These are phyloP conservation scores for Agrypnus murinus DNA, from an alignment of 2,888 invertebrate species.

Conservation along the genomic window DNA sequence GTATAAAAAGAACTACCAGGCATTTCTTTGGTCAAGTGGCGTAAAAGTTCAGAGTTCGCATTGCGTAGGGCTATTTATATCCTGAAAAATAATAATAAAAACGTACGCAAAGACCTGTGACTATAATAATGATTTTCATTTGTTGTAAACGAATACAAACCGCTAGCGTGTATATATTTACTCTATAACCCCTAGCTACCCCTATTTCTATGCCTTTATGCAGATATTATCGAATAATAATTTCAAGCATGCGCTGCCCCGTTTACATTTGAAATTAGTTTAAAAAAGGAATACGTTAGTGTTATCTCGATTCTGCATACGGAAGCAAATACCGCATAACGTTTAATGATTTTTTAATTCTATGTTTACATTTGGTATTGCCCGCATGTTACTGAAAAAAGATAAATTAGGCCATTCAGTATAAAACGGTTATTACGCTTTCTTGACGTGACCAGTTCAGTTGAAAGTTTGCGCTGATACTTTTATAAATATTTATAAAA, in stretches of 20 bases:
- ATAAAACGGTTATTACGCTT: not conserved
- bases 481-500: slow-evolving; percentile 7
- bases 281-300: slow-evolving; percentile 47
- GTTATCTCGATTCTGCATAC: slow-evolving; percentile 47
- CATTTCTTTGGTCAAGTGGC: not conserved
- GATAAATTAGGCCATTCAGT: slow-evolving; percentile 22
- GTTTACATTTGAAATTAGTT: slow-evolving; percentile 48
- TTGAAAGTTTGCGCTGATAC: not conserved
- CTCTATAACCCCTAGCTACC: slow-evolving; percentile 14
- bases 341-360: slow-evolving; percentile 45
- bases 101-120: slow-evolving; percentile 3
- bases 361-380: slow-evolving; percentile 30
- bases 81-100: slow-evolving; percentile 6
- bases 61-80: not conserved
- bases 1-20: not conserved
- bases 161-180: slow-evolving; percentile 26
- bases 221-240: slow-evolving; percentile 64
- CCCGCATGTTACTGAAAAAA: slow-evolving; percentile 27
- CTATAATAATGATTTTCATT: slow-evolving; percentile 71
- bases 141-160: slow-evolving; percentile 25
- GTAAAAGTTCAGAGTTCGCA: slow-evolving; percentile 3
- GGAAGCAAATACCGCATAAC: slow-evolving; percentile 45
- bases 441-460: not conserved
- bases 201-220: slow-evolving; percentile 51
- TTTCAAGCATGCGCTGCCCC: slow-evolving; percentile 64